phyloP scores from a whole-genome alignment of 2,113 vertebrate genomes.

The Crotophaga sulcirostris region DNA sequence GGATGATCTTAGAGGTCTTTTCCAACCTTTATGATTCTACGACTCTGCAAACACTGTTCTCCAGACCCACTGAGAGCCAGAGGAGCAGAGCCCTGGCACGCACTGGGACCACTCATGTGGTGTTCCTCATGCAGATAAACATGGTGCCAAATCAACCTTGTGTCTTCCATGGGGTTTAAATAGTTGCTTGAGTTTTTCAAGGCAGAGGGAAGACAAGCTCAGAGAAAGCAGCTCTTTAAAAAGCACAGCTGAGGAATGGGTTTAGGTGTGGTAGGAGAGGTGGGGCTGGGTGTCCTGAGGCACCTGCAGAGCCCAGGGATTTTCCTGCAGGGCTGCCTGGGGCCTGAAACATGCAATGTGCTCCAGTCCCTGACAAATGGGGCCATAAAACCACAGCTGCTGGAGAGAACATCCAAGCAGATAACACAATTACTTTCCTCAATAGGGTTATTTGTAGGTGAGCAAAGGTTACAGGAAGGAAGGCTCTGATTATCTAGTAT shows the following conservation, averaged over 20 bases:
- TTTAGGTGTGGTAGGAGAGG: not conserved
- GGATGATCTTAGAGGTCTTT: too few species aligned
- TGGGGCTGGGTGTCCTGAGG: not conserved
- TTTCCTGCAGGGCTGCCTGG: rapidly evolving
- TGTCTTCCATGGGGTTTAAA: not conserved
- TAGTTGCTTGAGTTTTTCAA: not conserved
- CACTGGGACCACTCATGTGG: rapidly evolving
- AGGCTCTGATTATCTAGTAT: not conserved
- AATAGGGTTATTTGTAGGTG: not conserved
- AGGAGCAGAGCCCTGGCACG: not conserved
- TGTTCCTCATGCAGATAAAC: not conserved
- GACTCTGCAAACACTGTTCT: not conserved
- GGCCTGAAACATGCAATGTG: not conserved
- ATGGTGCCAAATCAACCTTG: not conserved
- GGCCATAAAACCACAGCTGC: not conserved
- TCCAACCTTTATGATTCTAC: too few species aligned
- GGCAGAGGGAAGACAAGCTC: not conserved
- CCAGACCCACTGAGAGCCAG: not conserved
- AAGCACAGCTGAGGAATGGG: not conserved
- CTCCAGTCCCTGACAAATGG: rapidly evolving
- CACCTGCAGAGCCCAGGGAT: not conserved
- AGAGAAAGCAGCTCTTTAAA: not conserved
- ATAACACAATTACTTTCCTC: not conserved
- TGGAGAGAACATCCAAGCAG: not conserved
- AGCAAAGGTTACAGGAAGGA: slow-evolving; percentile 7